Percentiles rank a stretch among this genome's conserved stretches.
These are phyloP conservation scores for Dromococcyx pavoninus DNA, from an alignment of 2,797 vertebrate genomes.

Conservation along the genomic window DNA sequence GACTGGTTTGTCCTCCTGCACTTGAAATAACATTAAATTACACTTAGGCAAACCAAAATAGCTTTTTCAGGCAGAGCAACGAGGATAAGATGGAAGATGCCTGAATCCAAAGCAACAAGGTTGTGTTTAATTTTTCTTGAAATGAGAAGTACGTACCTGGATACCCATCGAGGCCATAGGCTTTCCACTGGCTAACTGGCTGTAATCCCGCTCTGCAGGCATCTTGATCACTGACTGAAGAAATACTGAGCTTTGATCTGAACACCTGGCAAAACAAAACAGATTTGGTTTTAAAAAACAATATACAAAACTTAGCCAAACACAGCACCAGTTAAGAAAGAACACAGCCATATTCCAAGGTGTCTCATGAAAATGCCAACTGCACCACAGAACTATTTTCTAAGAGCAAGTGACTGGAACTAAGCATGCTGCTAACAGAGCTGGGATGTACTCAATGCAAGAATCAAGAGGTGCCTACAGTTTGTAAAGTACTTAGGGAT, in stretches of 20 bases:
- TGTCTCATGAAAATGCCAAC: neutral
- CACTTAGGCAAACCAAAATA: neutral
- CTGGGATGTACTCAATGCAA: neutral
- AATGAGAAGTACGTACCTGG: conserved; percentile 80
- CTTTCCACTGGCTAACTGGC: conserved; percentile 87
- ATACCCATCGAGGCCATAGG: conserved; percentile 83
- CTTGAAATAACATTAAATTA: neutral
- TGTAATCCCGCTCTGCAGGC: conserved; percentile 82
- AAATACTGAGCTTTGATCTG: conserved; percentile 73
- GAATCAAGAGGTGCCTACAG: neutral
- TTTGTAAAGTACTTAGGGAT: neutral
- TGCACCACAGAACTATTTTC: neutral
- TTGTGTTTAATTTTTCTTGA: neutral
- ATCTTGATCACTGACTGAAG: conserved; percentile 80
- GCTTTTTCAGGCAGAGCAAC: neutral
- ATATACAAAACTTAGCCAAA: neutral
- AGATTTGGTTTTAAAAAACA: neutral
- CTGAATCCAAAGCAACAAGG: neutral
- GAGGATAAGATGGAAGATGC: neutral
- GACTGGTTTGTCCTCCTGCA: neutral
- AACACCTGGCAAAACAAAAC: conserved; percentile 76
- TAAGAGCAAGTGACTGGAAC: neutral
- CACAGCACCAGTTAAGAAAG: neutral
- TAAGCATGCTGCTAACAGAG: neutral
- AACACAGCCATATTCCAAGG: neutral